Evolutionary conservation across 2,797 vertebrate genomes (phyloP), one percentile per base, ranked within the genome.

Genomic region (Silurus lanzhouensis): DNA sequence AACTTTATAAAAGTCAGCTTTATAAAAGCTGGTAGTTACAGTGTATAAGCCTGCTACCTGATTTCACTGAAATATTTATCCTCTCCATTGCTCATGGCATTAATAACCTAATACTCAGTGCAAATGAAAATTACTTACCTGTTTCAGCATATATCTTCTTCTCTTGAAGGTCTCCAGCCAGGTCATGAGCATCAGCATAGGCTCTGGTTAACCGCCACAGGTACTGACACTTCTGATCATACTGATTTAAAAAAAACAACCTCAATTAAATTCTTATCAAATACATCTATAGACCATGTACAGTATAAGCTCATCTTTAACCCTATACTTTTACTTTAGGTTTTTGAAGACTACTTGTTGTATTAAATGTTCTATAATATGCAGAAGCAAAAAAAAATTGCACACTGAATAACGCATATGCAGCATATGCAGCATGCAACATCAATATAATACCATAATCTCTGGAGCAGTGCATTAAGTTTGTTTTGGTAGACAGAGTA

Each of bases 201-300:
- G 96, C 96, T 66, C 98, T 96, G 76, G 90, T 93, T 71, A 99
- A 91, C 38, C 98, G 94, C 98, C 98, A 99, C 63, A 99, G 95
- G 91, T 96, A 98, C 22, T 93, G 88, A 22, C 92, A 94, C 79
- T 89, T 94, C 90, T 96, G 93, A 91, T 92, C 94, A 88, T 96
- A 97, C 98, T 99, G 90, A 27, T 68, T 48, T 17, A 67, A 57
- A 55, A 57, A 55, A 70, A 78, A 63, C 14, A 79, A 78, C 17
- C n/a, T 27, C 4, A 64, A 4, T 6, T 80, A 55, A 38, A 19
- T 25, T 78, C 13, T n/a, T 20, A 66, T n/a, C 13, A 19, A 20
- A 10, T 3, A 52, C 63, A 80, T 17, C 44, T 25, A 80, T n/a
- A 63, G 10, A 83, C 57, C 14, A 76, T 3, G 46, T 48, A 38